Evolutionary conservation across 2,113 vertebrate species (phyloP), one percentile per base, ranked within the genome.

Genomic region (Acanthochromis polyacanthus): DNA sequence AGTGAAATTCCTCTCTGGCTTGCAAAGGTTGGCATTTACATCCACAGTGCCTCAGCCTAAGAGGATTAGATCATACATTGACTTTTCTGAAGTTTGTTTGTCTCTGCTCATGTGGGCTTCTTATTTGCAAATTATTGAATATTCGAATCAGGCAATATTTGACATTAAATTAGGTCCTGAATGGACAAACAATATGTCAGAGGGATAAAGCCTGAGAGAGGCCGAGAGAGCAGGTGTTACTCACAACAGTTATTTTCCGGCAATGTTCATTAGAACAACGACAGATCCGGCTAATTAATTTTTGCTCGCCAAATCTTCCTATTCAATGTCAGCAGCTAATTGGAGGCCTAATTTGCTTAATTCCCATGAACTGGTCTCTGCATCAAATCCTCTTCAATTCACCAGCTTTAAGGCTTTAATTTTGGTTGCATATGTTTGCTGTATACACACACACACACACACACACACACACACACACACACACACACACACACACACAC

Each of bases 361-460:
- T 93, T 93, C 92, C 90, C 87, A 92, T 92, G 90, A 94, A 92
- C 86, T 86, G 77, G 82, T 82, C 87, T 91, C 87, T 78, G 87
- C 84, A 87, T 93, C 86, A 94, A 94, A 94, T 95, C 93, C 94
- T 93, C 90, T 94, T 94, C 90, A 90, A 88, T 94, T 94, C 88
- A 85, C 78, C 92, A 92, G 93, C 91, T 94, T 95, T 94, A 93
- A 73, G 90, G 92, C 86, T 93, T 94, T 94, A 93, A 91, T 94
- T 36, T 92, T 93, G 88, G 86, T 89, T 95, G 93, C 91, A 93
- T 93, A 91, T 95, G 90, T 89, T 91, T 93, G 86, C 85, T 77
- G 81, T 67, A 82, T 78, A 85, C 82, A 89, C 87, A 87, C 80
- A 62, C 74, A 82, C 87, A 81, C 83, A 88, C 82, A 75, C 80